Evolutionary conservation across 2,113 vertebrate genomes (phyloP).

Genomic region (Condylura cristata): DNA sequence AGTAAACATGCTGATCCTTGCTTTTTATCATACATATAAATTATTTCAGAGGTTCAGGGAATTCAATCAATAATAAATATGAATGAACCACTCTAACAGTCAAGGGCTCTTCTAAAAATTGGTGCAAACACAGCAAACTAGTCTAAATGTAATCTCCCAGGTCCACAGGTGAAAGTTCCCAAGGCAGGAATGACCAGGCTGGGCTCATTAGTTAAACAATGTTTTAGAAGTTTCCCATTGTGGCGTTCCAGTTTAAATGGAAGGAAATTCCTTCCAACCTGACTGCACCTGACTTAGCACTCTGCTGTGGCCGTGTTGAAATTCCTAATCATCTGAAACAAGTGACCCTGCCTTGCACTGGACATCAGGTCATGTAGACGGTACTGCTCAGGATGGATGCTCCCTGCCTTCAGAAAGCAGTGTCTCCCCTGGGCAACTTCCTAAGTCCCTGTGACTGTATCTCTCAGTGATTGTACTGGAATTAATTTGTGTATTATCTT

Average conservation of each 20-base stretch:
- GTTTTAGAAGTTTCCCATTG: not conserved
- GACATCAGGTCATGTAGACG: not conserved
- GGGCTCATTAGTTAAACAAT: constrained; percentile 31
- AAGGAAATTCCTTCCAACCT: not conserved
- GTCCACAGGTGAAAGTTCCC: not conserved
- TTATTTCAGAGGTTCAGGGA: not conserved
- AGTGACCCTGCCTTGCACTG: not conserved
- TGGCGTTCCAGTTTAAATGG: not conserved
- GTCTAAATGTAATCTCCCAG: not conserved
- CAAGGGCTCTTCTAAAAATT: not conserved
- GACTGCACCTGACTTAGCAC: not conserved
- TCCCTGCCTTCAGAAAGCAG: not conserved
- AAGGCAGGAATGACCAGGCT: not conserved
- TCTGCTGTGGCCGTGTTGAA: not conserved
- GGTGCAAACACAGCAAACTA: not conserved
- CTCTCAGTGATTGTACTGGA: not conserved
- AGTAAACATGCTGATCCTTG: not conserved
- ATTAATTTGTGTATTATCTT: not conserved
- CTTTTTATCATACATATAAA: not conserved
- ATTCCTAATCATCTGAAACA: constrained; percentile 10
- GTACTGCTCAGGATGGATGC: not conserved
- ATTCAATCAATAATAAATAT: constrained; percentile 22
- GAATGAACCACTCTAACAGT: not conserved
- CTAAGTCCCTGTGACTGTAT: not conserved
- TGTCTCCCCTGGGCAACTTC: not conserved